Conservation (phyloP, 2,888 invertebrate genomes). For the Agrotis puta region DNA sequence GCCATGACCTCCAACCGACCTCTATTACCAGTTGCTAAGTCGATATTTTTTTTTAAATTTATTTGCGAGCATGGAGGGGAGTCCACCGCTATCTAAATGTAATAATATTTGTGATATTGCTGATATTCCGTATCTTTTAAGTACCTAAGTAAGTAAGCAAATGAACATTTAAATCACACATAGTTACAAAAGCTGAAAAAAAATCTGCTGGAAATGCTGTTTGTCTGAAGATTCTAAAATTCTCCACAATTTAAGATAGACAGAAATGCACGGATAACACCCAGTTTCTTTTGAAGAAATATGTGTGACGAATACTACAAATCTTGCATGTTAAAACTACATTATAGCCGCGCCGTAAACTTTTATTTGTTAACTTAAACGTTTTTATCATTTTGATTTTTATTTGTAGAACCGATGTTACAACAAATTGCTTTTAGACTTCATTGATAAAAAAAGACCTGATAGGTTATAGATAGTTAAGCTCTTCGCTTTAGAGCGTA, state of each 20-base stretch:
- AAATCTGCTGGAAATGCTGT: neutral
- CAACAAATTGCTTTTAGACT: neutral
- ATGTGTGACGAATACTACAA: conserved; percentile 70
- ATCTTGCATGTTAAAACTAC: conserved; percentile 43
- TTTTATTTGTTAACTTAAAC: conserved; percentile 43
- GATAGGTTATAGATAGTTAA: neutral
- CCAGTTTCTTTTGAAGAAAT: conserved; percentile 68
- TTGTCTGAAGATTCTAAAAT: conserved; percentile 1
- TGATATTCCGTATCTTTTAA: neutral
- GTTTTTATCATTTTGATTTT: conserved; percentile 18
- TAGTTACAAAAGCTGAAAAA: conserved; percentile 13
- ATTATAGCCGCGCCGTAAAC: conserved; percentile 30
- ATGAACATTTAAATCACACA: conserved; percentile 10
- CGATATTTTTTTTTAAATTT: conserved; percentile 70
- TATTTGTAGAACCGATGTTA: conserved; percentile 22
- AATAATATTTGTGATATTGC: neutral
- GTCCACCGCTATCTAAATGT: neutral
- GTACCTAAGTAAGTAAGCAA: neutral
- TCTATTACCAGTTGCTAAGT: conserved; percentile 65
- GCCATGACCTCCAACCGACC: conserved; percentile 71
- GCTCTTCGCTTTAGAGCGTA: neutral
- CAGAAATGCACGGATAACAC: conserved; percentile 17
- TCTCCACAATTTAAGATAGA: neutral
- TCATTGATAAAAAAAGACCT: neutral
- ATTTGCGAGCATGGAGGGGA: conserved; percentile 66